A percentile compares a stretch with the other conserved stretches of the same genome.
Conservation (phyloP, 2,797 vertebrate species). For the Scolopax rusticola region DNA sequence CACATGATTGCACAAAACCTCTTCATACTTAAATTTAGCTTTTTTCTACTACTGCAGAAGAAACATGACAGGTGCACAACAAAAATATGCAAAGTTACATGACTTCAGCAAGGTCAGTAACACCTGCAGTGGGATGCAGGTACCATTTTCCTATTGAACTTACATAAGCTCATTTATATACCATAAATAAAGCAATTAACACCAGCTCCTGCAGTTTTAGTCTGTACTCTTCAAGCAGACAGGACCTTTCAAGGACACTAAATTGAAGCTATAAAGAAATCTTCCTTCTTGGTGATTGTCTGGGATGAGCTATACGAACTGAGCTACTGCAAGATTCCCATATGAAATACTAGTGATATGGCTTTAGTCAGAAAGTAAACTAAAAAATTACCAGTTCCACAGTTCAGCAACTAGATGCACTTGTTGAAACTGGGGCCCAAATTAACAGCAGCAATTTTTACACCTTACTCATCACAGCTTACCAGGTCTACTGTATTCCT, state of each 20-base stretch:
- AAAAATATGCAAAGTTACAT: not conserved
- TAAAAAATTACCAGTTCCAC: not conserved
- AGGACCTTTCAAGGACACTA: not conserved
- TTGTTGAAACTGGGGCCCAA: not conserved
- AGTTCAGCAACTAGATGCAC: not conserved
- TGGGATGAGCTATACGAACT: not conserved
- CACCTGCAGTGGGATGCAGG: not conserved
- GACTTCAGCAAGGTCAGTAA: not conserved
- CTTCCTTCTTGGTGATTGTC: not conserved
- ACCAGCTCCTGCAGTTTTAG: not conserved
- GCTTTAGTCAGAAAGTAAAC: not conserved
- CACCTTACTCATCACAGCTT: slow-evolving; percentile 65
- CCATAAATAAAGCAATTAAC: not conserved
- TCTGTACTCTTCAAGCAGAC: not conserved
- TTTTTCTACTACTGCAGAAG: not conserved
- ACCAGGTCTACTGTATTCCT: slow-evolving; percentile 92
- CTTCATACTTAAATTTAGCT: not conserved
- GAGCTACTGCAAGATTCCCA: not conserved
- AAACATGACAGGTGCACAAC: not conserved
- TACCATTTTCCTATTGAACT: not conserved
- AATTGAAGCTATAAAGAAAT: not conserved
- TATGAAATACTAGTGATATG: not conserved
- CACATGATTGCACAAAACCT: not conserved
- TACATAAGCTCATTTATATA: not conserved
- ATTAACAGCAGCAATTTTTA: not conserved